These are phyloP conservation scores for Cochlearius cochlearius DNA, from an alignment of 2,113 vertebrate species.

Conservation along the genomic window DNA sequence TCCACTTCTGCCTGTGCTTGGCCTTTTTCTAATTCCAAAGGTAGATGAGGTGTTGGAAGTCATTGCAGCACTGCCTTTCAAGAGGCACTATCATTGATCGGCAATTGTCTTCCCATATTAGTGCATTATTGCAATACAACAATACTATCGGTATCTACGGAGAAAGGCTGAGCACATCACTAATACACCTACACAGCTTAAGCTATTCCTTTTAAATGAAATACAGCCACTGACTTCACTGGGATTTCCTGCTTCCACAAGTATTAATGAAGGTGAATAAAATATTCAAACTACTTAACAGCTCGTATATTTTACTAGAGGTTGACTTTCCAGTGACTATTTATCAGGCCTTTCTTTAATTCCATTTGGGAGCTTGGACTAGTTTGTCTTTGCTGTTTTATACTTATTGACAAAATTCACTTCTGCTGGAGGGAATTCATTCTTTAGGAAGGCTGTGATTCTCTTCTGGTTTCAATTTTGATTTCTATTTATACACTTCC, in stretches of 20 bases:
- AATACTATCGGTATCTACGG: neutral
- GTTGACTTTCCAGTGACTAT: conserved; percentile 5
- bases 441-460: neutral
- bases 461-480: conserved; percentile 33
- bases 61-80: neutral
- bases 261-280: conserved; percentile 23
- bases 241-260: neutral
- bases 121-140: neutral
- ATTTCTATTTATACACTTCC: conserved; percentile 5
- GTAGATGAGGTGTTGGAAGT: neutral
- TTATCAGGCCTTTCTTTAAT: conserved; percentile 15
- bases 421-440: neutral
- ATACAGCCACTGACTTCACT: neutral
- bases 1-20: neutral
- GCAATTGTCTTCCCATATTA: neutral
- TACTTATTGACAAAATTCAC: neutral
- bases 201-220: neutral
- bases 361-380: neutral
- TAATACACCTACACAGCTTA: neutral
- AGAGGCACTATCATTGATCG: neutral
- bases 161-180: neutral
- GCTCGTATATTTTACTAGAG: neutral
- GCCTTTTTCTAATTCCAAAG: neutral
- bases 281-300: conserved; percentile 6
- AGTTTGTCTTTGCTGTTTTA: neutral